Evolutionary conservation across 2,797 vertebrate species (phyloP).

Genomic region (Scomberomorus guttatus): DNA sequence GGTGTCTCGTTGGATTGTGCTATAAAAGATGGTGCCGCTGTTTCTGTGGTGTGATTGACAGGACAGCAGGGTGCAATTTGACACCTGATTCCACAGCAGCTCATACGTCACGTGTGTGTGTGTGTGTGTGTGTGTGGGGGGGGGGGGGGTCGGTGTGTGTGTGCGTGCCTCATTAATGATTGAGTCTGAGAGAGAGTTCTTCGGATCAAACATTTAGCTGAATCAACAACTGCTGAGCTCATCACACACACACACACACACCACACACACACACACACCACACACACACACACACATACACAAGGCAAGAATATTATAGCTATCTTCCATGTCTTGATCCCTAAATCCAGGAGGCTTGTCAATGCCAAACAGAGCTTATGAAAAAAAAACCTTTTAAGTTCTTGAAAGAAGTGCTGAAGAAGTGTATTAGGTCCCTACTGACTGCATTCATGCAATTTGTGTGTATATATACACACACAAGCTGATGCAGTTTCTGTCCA

Average conservation of each 20-base stretch:
- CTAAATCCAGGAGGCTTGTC: constrained; percentile 57
- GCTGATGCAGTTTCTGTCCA: background rate
- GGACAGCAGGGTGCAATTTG: constrained; percentile 46
- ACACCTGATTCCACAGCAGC: constrained; percentile 48
- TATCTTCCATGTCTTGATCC: constrained; percentile 54
- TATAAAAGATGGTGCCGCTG: constrained; percentile 35
- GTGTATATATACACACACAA: background rate
- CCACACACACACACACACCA: constrained; percentile 19
- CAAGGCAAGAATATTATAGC: constrained; percentile 32
- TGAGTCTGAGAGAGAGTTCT: constrained; percentile 61
- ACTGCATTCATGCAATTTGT: constrained; percentile 27
- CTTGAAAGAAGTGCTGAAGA: constrained; percentile 51
- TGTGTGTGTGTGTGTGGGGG: constrained; percentile 12
- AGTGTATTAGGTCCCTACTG: constrained; percentile 15
- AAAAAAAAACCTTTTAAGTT: constrained; percentile 44
- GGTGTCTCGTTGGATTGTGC: constrained; percentile 21
- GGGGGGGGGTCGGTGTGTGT: no score
- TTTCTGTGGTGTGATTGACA: constrained; percentile 42
- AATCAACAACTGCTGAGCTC: constrained; percentile 77
- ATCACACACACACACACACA: constrained; percentile 9
- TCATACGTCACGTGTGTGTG: constrained; percentile 13
- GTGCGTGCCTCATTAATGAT: constrained; percentile 70
- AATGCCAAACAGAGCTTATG: constrained; percentile 53
- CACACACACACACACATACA: constrained; percentile 7
- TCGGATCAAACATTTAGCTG: constrained; percentile 73